phyloP scores from a whole-genome alignment of 2,113 vertebrate genomes.

The Brienomyrus brachyistius region DNA sequence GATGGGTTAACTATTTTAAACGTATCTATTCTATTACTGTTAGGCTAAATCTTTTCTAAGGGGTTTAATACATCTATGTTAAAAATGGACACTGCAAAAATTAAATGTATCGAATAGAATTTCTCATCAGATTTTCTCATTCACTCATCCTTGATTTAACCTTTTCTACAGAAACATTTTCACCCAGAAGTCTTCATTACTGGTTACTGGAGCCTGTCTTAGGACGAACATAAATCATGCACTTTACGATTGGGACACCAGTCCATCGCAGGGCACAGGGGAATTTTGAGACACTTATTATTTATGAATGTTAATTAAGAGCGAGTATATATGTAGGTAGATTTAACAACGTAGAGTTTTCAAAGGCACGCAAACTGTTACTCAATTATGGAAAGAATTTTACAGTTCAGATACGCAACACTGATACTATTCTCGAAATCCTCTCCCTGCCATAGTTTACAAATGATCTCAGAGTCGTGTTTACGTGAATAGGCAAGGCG shows the following conservation, averaged over 20 bases:
- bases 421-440: background rate
- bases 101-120: background rate
- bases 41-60: background rate
- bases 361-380: background rate
- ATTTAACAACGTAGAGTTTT: background rate
- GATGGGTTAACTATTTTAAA: background rate
- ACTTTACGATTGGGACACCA: background rate
- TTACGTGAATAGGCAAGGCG: background rate
- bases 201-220: background rate
- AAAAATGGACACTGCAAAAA: background rate
- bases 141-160: background rate
- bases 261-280: background rate
- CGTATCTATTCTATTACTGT: background rate
- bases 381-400: background rate
- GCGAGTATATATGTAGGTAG: background rate
- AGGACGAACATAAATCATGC: background rate
- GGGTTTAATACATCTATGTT: background rate
- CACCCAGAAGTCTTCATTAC: background rate
- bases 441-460: slow-evolving; percentile 1
- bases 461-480: slow-evolving; percentile 5
- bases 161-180: background rate
- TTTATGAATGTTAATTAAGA: background rate
- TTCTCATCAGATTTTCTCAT: background rate
- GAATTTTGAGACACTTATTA: background rate
- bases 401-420: background rate